Conservation (phyloP, 1,140 invertebrate genomes). For the Leptinotarsa undecemlineata region DNA sequence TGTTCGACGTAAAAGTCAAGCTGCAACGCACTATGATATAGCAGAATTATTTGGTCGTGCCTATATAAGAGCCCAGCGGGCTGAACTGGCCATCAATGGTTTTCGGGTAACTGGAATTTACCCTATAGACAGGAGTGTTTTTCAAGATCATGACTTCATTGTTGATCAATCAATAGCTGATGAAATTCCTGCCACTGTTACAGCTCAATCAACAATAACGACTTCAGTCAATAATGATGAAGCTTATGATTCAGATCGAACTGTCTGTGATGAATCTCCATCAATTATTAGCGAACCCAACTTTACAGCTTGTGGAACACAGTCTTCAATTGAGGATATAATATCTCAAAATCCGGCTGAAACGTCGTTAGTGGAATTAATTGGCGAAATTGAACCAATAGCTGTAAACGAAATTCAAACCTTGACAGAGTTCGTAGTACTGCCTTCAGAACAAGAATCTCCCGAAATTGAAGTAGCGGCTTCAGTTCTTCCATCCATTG, state of each 20-base stretch:
- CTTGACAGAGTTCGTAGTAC: background rate
- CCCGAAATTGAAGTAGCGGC: too few species aligned
- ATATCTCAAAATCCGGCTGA: too few species aligned
- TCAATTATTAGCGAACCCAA: background rate
- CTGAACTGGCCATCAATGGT: conserved; percentile 28
- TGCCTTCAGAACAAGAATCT: background rate
- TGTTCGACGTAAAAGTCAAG: conserved; percentile 15
- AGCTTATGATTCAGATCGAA: background rate
- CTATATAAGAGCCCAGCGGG: conserved; percentile 32
- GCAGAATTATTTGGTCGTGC: conserved; percentile 28
- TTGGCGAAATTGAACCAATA: background rate
- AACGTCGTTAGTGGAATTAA: background rate
- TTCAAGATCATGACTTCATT: conserved; percentile 33
- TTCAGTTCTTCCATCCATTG: background rate
- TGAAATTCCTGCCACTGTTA: conserved; percentile 17
- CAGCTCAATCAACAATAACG: background rate
- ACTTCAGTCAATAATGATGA: conserved; percentile 20
- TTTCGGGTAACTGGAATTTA: conserved; percentile 29
- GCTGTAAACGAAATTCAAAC: conserved; percentile 14
- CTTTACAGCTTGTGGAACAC: too few species aligned
- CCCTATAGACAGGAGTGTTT: conserved; percentile 15
- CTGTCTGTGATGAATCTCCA: conserved; percentile 2
- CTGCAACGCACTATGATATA: conserved; percentile 26
- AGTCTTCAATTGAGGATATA: too few species aligned
- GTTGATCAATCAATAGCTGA: conserved; percentile 17